Conservation (phyloP, 2,797 vertebrate genomes). For the Leptoclinus maculatus region DNA sequence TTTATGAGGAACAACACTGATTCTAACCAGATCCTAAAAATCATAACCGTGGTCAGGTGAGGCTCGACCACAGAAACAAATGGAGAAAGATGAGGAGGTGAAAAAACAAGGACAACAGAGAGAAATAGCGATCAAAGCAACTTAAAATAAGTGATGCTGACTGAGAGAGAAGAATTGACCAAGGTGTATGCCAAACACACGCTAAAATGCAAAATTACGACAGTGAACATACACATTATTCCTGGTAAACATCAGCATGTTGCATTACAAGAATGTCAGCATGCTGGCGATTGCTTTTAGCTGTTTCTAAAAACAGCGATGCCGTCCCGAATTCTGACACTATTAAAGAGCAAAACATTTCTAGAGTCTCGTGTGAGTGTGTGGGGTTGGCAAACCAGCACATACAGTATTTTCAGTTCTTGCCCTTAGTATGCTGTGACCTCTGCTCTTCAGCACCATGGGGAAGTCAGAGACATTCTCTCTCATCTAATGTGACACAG, state of each 20-base stretch:
- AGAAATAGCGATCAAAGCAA: not conserved
- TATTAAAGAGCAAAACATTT: not conserved
- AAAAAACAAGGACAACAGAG: conserved; percentile 6
- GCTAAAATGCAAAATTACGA: not conserved
- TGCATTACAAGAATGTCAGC: no score
- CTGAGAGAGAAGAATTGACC: not conserved
- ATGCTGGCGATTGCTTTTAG: no score
- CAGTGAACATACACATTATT: not conserved
- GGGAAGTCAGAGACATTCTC: conserved; percentile 25
- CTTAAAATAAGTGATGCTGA: not conserved
- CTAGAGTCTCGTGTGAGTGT: not conserved
- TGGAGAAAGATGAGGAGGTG: not conserved
- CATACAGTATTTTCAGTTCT: not conserved
- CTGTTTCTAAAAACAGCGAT: no score
- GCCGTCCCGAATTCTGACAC: no score
- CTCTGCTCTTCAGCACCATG: conserved; percentile 37
- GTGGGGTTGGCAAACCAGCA: not conserved
- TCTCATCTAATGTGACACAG: conserved; percentile 51
- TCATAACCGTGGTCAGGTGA: not conserved
- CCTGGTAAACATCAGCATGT: not conserved
- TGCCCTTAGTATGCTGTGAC: conserved; percentile 30
- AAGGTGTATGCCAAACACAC: not conserved
- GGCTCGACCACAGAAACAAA: not conserved
- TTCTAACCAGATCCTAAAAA: conserved; percentile 8
- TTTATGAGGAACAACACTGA: conserved; percentile 49